Evolutionary conservation across 2,113 vertebrate species (phyloP), one percentile per base, ranked within the genome.

Genomic region (Notothenia coriiceps): DNA sequence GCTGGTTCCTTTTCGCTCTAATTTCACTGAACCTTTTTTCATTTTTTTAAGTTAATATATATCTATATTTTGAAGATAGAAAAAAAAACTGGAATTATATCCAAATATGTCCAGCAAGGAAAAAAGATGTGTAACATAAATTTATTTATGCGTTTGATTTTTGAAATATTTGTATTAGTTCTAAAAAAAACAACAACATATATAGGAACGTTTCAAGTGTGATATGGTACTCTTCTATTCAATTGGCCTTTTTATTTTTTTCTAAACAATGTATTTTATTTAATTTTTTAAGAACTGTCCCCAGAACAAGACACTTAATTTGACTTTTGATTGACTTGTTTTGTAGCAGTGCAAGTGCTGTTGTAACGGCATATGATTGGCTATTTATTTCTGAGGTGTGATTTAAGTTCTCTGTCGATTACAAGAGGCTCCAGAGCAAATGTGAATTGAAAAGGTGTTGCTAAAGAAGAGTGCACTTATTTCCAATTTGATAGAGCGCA

Each of bases 391-490:
- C 69, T 70, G 62, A 91, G 80, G 84, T 92, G 72, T 76, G 71
- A 85, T 77, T 40, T 60, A 51, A 15, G 17, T 86, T 88, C 79
- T 55, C 70, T 83, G 76, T 74, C 82, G 76, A 72, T 67, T 46
- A 64, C 77, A 75, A 81, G 80, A 92, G 80, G 82, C 89, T 88
- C 89, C 80, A 87, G 91, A 91, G 88, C 84, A 91, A 88, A 87
- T 83, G 71, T 84, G 84, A 91, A 76, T 88, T 82, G 68, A 80
- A 89, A 91, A 92, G 94, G 86, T 91, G 90, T 93, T 83, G 89
- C 91, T 88, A 77, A 91, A 95, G 95, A 96, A 96, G 96, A 96
- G 96, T 97, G 96, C 96, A 96, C 96, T 97, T 96, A 96, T 94
- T 96, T 95, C 86, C 89, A 89, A 83, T 92, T 92, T 87, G 73